A percentile compares a stretch with the other conserved stretches of the same genome.
phyloP scores from a whole-genome alignment of 92 coral and sea anemone species.

The Zoanthus sociatus region DNA sequence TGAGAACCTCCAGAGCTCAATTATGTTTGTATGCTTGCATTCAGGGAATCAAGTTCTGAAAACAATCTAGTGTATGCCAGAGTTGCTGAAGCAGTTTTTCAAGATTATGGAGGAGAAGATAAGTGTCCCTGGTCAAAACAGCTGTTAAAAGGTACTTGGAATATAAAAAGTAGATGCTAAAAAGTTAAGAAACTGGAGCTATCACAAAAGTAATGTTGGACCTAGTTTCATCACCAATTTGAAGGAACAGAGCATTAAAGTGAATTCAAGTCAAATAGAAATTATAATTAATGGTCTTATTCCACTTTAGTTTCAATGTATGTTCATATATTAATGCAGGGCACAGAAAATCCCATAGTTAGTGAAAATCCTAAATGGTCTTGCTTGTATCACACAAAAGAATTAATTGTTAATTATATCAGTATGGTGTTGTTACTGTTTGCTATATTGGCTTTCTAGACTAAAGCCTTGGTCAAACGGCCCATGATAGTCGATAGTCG shows the following conservation, averaged over 20 bases:
- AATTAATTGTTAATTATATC: not conserved
- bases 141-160: conserved; percentile 17
- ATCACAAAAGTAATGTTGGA: not conserved
- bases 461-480: no score
- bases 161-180: not conserved
- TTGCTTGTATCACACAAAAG: not conserved
- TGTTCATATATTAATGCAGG: not conserved
- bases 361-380: not conserved
- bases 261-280: no score
- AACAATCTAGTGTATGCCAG: not conserved
- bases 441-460: not conserved
- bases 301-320: no score
- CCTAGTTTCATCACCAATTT: not conserved
- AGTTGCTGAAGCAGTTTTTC: conserved; percentile 2
- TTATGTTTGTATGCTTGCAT: not conserved
- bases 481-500: no score
- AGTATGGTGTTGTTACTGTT: not conserved
- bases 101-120: conserved; percentile 19
- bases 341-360: not conserved
- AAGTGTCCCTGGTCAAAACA: conserved; percentile 14
- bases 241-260: no score
- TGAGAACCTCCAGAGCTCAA: not conserved
- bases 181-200: not conserved
- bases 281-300: no score
- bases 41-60: not conserved